Conservation (phyloP, 1,140 invertebrate species). For the Probaryconus sp. region DNA sequence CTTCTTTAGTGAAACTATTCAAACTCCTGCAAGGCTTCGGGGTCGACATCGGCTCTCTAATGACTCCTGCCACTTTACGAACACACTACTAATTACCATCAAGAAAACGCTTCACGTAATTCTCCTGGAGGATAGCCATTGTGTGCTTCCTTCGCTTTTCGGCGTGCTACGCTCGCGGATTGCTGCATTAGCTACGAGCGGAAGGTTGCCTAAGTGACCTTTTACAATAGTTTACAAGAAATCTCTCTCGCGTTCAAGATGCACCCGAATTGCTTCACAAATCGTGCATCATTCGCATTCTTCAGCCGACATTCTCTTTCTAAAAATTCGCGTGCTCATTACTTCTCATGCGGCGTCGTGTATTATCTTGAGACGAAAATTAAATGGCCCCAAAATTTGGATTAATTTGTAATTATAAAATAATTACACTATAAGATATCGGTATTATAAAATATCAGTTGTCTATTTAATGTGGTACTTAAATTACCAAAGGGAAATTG, state of each 20-base stretch:
- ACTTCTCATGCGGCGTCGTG: not conserved
- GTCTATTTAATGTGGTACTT: constrained; percentile 33
- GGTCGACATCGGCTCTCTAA: constrained; percentile 36
- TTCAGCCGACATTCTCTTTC: not conserved
- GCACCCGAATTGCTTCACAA: not conserved
- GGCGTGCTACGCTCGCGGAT: constrained; percentile 48
- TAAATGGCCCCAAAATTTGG: no score
- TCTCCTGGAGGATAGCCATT: constrained; percentile 26
- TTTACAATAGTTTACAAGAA: constrained; percentile 57
- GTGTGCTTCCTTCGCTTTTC: constrained; percentile 48
- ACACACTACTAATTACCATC: constrained; percentile 56
- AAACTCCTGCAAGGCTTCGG: constrained; percentile 30
- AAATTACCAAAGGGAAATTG: constrained; percentile 37
- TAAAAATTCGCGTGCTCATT: no score
- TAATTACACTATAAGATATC: not conserved
- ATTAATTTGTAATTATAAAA: no score
- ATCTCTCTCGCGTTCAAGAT: constrained; percentile 34
- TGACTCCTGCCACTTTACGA: constrained; percentile 46
- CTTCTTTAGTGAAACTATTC: constrained; percentile 41
- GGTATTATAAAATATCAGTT: no score
- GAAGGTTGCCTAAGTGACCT: constrained; percentile 51
- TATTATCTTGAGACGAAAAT: not conserved
- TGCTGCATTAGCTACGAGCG: constrained; percentile 47
- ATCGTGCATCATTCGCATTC: constrained; percentile 25
- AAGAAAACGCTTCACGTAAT: constrained; percentile 51